A percentile compares a stretch with the other conserved stretches of the same genome.
Conservation (phyloP, 2,797 vertebrate genomes). For the Merluccius polli region DNA sequence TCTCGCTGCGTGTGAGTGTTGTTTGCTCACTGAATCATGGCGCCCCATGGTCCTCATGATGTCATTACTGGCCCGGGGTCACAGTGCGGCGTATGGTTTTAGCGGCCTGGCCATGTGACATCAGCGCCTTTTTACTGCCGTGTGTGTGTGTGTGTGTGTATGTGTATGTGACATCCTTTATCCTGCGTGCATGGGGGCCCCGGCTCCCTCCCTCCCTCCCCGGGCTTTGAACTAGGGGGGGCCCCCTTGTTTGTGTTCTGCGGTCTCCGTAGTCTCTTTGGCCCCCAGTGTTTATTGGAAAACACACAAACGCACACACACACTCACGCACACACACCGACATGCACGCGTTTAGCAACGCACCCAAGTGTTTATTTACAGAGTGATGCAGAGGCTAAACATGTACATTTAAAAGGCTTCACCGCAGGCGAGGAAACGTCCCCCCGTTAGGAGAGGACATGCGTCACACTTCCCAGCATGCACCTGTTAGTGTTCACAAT, state of each 20-base stretch:
- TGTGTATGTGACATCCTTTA: conserved; percentile 17
- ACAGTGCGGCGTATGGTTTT: neutral
- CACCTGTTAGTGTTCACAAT: conserved; percentile 57
- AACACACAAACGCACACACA: conserved; percentile 17
- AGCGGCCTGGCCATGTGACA: neutral
- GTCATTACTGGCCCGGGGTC: conserved; percentile 55
- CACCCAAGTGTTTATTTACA: conserved; percentile 46
- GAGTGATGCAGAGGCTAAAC: conserved; percentile 58
- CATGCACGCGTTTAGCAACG: conserved; percentile 15
- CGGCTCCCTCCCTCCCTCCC: conserved; percentile 44
- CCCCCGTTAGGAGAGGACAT: conserved; percentile 37
- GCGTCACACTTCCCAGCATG: conserved; percentile 46
- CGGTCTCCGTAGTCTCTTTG: conserved; percentile 42
- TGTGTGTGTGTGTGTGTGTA: neutral
- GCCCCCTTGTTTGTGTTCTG: conserved; percentile 58
- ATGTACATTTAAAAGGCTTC: conserved; percentile 43
- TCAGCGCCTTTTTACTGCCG: neutral
- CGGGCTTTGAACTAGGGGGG: conserved; percentile 39
- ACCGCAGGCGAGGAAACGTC: conserved; percentile 54
- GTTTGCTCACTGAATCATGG: conserved; percentile 49
- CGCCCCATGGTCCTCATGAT: conserved; percentile 55
- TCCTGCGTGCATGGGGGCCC: conserved; percentile 48
- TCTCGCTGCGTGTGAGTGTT: conserved; percentile 40
- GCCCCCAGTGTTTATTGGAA: conserved; percentile 43
- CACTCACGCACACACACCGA: conserved; percentile 21